Base-by-base conservation (phyloP, 2,888 invertebrate genomes). In the Ashinkailepas kermadecensis region DNA sequence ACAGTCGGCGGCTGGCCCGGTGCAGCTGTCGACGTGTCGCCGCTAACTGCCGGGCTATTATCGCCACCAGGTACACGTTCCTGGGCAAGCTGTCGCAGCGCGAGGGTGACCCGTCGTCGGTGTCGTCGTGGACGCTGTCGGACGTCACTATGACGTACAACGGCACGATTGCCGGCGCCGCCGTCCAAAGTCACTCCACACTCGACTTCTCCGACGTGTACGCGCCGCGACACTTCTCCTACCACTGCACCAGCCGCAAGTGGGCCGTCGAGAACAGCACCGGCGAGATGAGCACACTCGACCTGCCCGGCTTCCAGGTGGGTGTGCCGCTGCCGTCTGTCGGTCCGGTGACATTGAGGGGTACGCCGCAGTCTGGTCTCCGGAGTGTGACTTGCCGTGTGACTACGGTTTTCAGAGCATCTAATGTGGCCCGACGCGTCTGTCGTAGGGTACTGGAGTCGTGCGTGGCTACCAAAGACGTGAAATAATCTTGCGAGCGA, bases 141-240 rank as follows among this genome's bases (percentile, higher is more conserved):
- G 23, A n/a, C 13, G 74, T 74, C 18, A 39, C 39, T 8, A 15
- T 74, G 9, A 8, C 8, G 7, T 54, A 54, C 74, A 8, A 7
- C 6, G 54, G 39, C 54, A 18, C 15, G 8, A 7, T 74, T 1
- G 74, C 13, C 18, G 54, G 54, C 74, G 18, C 6, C 18, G 6
- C 39, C 8, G 21, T 15, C 3, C 11, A 11, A 10, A 7, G 54
- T 15, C 54, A 8, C 54, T 0, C 12, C 6, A 0, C 9, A 23
- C 78, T 78, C 57, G 78, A 78, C 23, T 58, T 78, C 9, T 11
- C 4, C 78, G 82, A 83, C 11, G 82, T 86, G 13, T 83, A 84
- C 65, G 86, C 85, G 18, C 86, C 86, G 9, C 10, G 74, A 9
- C 78, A 81, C 1, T 84, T 84, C 57, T 86, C 86, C 18, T 86